Conservation (phyloP, 1,140 invertebrate species). For the Hycleus cichorii region DNA sequence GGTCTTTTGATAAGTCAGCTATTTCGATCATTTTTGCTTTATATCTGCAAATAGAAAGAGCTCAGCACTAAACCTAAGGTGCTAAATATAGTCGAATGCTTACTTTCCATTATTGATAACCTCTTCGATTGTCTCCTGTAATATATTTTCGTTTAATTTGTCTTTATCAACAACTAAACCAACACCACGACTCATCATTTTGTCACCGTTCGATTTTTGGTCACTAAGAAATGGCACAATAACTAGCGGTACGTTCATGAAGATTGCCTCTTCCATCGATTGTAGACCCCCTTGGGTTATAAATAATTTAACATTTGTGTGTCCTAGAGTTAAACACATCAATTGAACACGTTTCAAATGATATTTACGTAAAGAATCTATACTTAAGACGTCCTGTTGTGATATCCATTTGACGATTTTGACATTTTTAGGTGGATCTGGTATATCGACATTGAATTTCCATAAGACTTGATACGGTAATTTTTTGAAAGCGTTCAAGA, state of each 20-base stretch:
- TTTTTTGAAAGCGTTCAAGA: constrained; percentile 33
- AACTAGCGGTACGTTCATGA: constrained; percentile 45
- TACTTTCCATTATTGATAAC: constrained; percentile 4
- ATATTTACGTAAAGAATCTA: constrained; percentile 1
- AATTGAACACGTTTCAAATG: too few relatives aligned
- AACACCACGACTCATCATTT: constrained; percentile 21
- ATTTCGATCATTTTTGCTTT: too few relatives aligned
- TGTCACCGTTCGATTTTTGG: constrained; percentile 29
- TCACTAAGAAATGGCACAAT: constrained; percentile 37
- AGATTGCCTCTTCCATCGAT: constrained; percentile 16
- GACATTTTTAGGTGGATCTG: constrained; percentile 39
- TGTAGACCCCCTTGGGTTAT: background rate
- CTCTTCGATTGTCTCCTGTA: constrained; percentile 20
- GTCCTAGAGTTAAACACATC: too few relatives aligned
- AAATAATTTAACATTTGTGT: too few relatives aligned
- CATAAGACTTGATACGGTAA: constrained; percentile 42
- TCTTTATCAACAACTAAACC: constrained; percentile 18
- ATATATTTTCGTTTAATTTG: constrained; percentile 11
- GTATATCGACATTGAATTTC: constrained; percentile 40
- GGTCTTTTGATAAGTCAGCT: too few relatives aligned
- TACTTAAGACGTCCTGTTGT: constrained; percentile 46
- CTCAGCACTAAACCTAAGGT: too few relatives aligned
- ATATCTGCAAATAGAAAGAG: too few relatives aligned
- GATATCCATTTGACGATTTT: constrained; percentile 45
- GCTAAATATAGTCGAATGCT: too few relatives aligned